Evolutionary conservation across 2,113 vertebrate genomes (phyloP), one percentile per base, ranked within the genome.

Genomic region (Chlorodrepanis virens): DNA sequence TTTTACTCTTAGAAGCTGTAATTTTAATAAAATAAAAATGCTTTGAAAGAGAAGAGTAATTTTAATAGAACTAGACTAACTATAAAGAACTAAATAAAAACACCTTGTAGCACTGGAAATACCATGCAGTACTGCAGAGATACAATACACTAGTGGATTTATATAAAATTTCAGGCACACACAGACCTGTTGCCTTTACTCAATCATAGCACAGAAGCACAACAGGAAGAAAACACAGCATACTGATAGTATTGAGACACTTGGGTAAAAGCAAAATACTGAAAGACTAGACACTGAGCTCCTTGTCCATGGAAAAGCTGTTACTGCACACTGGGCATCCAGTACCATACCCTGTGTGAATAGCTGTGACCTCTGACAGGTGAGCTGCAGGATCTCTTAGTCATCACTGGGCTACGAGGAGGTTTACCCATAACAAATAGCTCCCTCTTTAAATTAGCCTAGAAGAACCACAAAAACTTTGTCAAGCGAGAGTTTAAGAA

Each of bases 351-450:
- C 99, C 99, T 99, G 98, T 98, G 98, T 83, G 98, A 97, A 95
- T 86, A 71, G 97, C 96, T 97, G 97, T 98, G 98, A 96, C 98
- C 98, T 98, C 98, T 98, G 98, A 98, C 83, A 84, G 98, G 97
- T 20, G 98, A 99, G 97, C 98, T 75, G 96, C 98, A 98, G 97
- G 97, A 98, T 96, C 98, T 98, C 98, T 98, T 98, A 97, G 98
- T 97, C 98, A 98, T 98, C 98, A 98, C 98, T 97, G 99, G 99
- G 97, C 99, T 99, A 98, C 99, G 99, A 35, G 99, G 99, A 95
- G 99, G 99, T 96, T 99, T 99, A 98, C 99, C 98, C 96, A 98
- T 98, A 95, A 99, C 98, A 98, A 98, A 97, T 82, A 97, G 63
- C 90, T 99, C 98, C 91, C 98, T 98, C 97, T 98, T 98, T 97